Percentiles rank a stretch among this genome's conserved stretches.
phyloP scores from a whole-genome alignment of 1,140 invertebrate genomes.

The Mycetomoellerius zeteki region DNA sequence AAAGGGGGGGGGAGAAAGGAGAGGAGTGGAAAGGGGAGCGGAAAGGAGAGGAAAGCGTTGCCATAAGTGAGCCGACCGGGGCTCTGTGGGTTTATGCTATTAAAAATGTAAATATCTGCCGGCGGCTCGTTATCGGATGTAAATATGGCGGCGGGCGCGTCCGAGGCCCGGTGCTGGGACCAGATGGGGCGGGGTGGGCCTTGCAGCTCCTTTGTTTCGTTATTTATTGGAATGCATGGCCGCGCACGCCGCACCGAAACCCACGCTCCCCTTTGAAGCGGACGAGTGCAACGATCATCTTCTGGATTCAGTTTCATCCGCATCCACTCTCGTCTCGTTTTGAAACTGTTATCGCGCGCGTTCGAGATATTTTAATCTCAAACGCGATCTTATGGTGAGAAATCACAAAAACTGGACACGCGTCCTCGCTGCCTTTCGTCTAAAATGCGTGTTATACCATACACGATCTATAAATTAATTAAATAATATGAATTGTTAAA shows the following conservation, averaged over 20 bases:
- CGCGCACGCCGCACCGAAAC: conserved; percentile 52
- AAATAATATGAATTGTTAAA: neutral
- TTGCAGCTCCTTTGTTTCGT: conserved; percentile 83
- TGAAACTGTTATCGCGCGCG: neutral
- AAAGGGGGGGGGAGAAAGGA: conserved; percentile 55
- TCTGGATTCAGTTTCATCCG: conserved; percentile 9
- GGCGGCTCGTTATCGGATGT: conserved; percentile 86
- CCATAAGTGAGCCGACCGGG: conserved; percentile 67
- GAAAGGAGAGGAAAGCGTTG: conserved; percentile 75
- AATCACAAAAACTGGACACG: neutral
- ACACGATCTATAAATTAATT: neutral
- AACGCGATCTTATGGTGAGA: neutral
- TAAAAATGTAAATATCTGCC: conserved; percentile 87
- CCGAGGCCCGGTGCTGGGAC: conserved; percentile 53
- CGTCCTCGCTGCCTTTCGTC: neutral
- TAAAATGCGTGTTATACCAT: neutral
- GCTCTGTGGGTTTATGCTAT: conserved; percentile 85
- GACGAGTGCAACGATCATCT: conserved; percentile 28
- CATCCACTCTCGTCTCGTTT: conserved; percentile 23
- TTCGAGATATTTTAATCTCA: conserved; percentile 65
- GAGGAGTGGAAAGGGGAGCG: conserved; percentile 70
- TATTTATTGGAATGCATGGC: conserved; percentile 83
- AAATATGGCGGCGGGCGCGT: conserved; percentile 81
- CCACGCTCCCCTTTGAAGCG: conserved; percentile 54
- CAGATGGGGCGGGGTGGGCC: conserved; percentile 74